A percentile compares a stretch with the other conserved stretches of the same genome.
These are phyloP conservation scores for Tillus elongatus DNA, from an alignment of 2,888 invertebrate genomes.

Conservation along the genomic window DNA sequence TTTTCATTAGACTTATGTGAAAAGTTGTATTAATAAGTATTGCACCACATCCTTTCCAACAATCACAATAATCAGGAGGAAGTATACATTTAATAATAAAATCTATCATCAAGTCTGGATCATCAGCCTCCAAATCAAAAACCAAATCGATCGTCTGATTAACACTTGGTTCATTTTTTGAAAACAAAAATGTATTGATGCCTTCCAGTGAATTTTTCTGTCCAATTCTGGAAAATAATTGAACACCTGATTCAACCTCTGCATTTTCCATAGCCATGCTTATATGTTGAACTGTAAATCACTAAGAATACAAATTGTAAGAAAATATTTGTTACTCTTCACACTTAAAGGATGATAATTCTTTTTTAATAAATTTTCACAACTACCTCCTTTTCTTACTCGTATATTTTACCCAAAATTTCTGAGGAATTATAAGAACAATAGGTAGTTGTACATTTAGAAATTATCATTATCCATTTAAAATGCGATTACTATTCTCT, in stretches of 20 bases:
- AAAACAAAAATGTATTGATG: slow-evolving; percentile 26
- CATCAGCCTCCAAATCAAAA: slow-evolving; percentile 20
- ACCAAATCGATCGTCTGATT: slow-evolving; percentile 28
- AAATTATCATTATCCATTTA: too few relatives aligned
- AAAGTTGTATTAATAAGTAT: slow-evolving; percentile 27
- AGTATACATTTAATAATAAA: slow-evolving; percentile 28
- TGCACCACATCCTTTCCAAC: slow-evolving; percentile 27
- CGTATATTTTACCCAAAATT: too few relatives aligned
- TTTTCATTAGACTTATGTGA: slow-evolving; percentile 27
- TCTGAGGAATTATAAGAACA: too few relatives aligned
- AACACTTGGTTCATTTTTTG: slow-evolving; percentile 22
- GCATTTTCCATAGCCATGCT: too few relatives aligned
- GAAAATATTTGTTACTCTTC: too few relatives aligned
- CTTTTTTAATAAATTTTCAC: too few relatives aligned
- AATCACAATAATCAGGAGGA: slow-evolving; percentile 20
- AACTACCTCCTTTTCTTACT: too few relatives aligned
- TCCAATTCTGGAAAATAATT: slow-evolving; percentile 28
- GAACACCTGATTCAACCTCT: slow-evolving; percentile 33
- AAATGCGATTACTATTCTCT: too few relatives aligned
- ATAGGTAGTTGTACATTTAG: too few relatives aligned
- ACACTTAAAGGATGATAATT: too few relatives aligned
- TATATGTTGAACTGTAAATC: too few relatives aligned
- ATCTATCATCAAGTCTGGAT: slow-evolving; percentile 26
- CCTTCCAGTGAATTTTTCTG: slow-evolving; percentile 19
- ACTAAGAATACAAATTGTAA: too few relatives aligned